These are phyloP conservation scores for Drosophila sp. DNA, from an alignment of 1,140 invertebrate species.

Conservation along the genomic window DNA sequence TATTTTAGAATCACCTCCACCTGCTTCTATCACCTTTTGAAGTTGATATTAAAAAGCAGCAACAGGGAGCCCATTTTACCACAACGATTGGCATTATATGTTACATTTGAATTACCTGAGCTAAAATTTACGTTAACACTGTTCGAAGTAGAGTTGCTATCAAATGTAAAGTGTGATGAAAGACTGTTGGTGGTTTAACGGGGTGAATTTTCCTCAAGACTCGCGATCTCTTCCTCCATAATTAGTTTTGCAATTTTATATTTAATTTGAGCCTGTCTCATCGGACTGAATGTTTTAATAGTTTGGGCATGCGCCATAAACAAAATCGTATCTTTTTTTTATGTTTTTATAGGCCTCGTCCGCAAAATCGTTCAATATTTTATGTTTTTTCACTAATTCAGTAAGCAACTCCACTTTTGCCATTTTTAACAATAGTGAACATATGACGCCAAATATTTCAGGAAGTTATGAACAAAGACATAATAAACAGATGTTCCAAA, in stretches of 20 bases:
- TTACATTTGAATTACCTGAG: too few species aligned
- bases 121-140: too few species aligned
- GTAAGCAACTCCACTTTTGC: background rate
- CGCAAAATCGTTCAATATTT: too few species aligned
- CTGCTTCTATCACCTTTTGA: too few species aligned
- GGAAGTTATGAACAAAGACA: constrained; percentile 1
- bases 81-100: too few species aligned
- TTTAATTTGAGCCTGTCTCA: background rate
- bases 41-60: too few species aligned
- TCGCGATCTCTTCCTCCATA: background rate
- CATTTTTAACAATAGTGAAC: background rate
- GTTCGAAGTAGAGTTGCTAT: background rate
- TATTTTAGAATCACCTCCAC: too few species aligned
- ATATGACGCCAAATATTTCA: background rate
- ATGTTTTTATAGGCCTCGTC: too few species aligned
- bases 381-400: background rate
- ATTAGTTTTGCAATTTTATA: background rate
- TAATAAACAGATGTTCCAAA: background rate
- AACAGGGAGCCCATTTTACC: too few species aligned
- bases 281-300: background rate
- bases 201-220: background rate
- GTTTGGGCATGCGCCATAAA: background rate
- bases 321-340: background rate
- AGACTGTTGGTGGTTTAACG: background rate
- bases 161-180: background rate